Evolutionary conservation across 2,797 vertebrate genomes (phyloP).

Genomic region (Pelochelys cantorii): DNA sequence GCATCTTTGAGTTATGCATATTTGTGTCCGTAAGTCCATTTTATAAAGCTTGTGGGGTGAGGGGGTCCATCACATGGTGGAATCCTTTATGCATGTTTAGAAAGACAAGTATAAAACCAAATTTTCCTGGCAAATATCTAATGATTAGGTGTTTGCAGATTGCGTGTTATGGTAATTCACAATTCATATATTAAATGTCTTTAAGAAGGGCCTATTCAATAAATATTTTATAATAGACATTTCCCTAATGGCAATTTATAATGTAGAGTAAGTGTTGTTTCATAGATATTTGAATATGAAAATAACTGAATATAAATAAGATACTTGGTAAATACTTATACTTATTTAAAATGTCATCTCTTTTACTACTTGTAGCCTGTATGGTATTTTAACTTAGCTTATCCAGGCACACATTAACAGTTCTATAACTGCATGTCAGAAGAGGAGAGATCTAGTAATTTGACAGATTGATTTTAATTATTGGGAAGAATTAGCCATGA

Average conservation of each 20-base stretch:
- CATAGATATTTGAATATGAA: neutral
- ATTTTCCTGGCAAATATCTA: neutral
- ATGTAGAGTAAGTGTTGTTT: neutral
- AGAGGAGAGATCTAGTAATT: neutral
- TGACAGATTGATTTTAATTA: neutral
- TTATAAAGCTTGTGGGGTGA: too few relatives aligned
- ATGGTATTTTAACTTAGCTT: slow-evolving; percentile 31
- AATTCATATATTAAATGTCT: neutral
- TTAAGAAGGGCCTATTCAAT: neutral
- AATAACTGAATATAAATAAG: slow-evolving; percentile 12
- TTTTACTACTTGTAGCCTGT: neutral
- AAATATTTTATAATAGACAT: neutral
- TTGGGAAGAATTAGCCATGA: neutral
- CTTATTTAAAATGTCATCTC: slow-evolving; percentile 30
- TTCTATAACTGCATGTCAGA: neutral
- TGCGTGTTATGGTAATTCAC: neutral
- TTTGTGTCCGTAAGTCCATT: too few relatives aligned
- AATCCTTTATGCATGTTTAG: neutral
- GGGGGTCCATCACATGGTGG: too few relatives aligned
- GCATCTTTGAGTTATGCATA: too few relatives aligned
- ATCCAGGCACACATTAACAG: slow-evolving; percentile 26
- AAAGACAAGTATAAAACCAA: neutral
- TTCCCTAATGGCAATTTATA: neutral
- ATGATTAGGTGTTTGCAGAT: neutral
- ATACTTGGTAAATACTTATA: neutral